phyloP scores from a whole-genome alignment of 2,113 vertebrate genomes.

The Corythornis madagascariensis region DNA sequence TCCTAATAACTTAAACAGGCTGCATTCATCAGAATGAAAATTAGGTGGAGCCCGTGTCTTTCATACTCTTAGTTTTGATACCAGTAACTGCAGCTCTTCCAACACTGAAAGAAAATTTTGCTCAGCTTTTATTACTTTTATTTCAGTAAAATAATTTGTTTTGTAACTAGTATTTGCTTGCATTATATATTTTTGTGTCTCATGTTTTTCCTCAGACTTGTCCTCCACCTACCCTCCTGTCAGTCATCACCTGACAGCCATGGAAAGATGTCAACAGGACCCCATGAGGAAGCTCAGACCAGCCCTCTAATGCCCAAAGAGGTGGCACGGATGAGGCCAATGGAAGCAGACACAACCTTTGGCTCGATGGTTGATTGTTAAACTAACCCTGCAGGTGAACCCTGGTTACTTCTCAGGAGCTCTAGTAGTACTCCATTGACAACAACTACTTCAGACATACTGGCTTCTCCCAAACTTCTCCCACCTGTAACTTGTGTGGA shows the following conservation, averaged over 20 bases:
- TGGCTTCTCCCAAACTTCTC: not conserved
- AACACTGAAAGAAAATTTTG: not conserved
- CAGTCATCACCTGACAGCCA: not conserved
- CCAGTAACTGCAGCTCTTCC: not conserved
- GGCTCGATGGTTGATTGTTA: not conserved
- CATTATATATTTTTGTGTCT: not conserved
- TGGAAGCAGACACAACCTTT: not conserved
- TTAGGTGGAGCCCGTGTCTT: constrained; percentile 60
- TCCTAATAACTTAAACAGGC: not conserved
- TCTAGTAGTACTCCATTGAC: not conserved
- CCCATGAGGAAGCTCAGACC: not conserved
- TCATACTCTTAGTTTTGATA: not conserved
- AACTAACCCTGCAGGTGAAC: not conserved
- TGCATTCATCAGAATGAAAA: constrained; percentile 3
- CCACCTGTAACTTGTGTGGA: not conserved
- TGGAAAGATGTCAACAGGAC: not conserved
- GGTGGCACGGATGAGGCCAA: not conserved
- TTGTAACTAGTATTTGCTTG: not conserved
- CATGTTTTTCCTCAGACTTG: not conserved
- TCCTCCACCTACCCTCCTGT: not conserved
- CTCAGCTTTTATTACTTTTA: not conserved
- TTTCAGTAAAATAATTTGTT: not conserved
- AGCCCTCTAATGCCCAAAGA: not conserved
- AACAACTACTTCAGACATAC: not conserved
- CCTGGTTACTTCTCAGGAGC: not conserved